Percentiles rank a stretch among this genome's conserved stretches.
Conservation (phyloP, 2,888 invertebrate genomes). For the Agrochola macilenta region DNA sequence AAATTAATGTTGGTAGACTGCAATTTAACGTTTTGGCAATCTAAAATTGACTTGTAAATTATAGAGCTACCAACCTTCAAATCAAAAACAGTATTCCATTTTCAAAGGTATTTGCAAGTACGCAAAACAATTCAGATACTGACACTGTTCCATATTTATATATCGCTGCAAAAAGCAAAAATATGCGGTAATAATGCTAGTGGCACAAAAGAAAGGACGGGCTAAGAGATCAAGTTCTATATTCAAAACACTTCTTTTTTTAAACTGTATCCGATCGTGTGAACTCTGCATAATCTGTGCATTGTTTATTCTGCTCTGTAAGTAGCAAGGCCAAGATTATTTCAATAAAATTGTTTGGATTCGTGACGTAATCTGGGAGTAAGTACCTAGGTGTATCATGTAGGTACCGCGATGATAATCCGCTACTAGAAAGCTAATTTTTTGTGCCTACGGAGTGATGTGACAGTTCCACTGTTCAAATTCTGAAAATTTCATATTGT, state of each 20-base stretch:
- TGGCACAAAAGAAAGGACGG: constrained; percentile 65
- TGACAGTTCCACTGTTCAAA: neutral
- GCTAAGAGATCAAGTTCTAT: constrained; percentile 65
- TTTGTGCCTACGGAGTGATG: neutral
- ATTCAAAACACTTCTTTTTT: constrained; percentile 47
- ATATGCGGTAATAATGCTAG: constrained; percentile 48
- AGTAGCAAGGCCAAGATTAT: constrained; percentile 49
- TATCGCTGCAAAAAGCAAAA: constrained; percentile 50
- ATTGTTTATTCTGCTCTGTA: constrained; percentile 50
- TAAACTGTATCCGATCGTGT: constrained; percentile 45
- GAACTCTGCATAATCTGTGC: constrained; percentile 48
- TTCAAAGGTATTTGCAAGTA: constrained; percentile 19
- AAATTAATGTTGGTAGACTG: neutral
- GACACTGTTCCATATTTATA: constrained; percentile 51
- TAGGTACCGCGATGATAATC: constrained; percentile 9
- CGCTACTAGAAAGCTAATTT: constrained; percentile 11
- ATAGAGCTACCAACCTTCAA: neutral
- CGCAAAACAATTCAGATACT: constrained; percentile 30
- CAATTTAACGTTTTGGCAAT: neutral
- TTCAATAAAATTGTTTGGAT: constrained; percentile 43
- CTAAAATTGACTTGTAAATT: neutral
- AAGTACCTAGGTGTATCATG: constrained; percentile 11
- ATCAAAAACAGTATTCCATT: constrained; percentile 12
- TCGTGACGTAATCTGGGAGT: constrained; percentile 11
- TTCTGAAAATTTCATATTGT: neutral